Conservation (phyloP, 2,113 vertebrate genomes). For the Pteropus alecto region DNA sequence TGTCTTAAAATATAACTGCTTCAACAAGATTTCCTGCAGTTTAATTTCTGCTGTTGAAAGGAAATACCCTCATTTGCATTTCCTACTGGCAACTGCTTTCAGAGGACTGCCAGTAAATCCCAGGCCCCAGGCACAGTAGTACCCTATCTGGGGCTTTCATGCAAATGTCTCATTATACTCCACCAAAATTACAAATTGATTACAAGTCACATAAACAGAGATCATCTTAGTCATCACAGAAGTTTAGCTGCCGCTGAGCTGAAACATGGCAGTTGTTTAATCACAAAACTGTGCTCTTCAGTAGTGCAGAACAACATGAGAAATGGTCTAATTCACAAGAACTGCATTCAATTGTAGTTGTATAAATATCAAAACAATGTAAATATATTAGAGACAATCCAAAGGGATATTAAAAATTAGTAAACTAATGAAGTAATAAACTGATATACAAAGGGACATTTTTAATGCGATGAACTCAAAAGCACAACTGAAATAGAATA, state of each 20-base stretch:
- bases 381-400: background rate
- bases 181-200: conserved; percentile 45
- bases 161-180: conserved; percentile 34
- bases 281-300: background rate
- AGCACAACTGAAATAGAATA: background rate
- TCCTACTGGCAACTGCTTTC: conserved; percentile 3
- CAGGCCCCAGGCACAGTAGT: background rate
- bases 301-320: background rate
- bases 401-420: background rate
- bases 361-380: background rate
- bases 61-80: conserved; percentile 41
- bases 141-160: background rate
- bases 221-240: conserved; percentile 44
- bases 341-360: background rate
- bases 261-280: conserved; percentile 32
- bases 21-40: conserved; percentile 18
- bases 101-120: background rate
- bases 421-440: background rate
- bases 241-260: conserved; percentile 41
- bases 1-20: conserved; percentile 48
- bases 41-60: conserved; percentile 33
- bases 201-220: conserved; percentile 35
- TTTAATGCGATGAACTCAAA: background rate
- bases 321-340: background rate
- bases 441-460: background rate